phyloP scores from a whole-genome alignment of 2,113 vertebrate species.

The Lonchura striata region DNA sequence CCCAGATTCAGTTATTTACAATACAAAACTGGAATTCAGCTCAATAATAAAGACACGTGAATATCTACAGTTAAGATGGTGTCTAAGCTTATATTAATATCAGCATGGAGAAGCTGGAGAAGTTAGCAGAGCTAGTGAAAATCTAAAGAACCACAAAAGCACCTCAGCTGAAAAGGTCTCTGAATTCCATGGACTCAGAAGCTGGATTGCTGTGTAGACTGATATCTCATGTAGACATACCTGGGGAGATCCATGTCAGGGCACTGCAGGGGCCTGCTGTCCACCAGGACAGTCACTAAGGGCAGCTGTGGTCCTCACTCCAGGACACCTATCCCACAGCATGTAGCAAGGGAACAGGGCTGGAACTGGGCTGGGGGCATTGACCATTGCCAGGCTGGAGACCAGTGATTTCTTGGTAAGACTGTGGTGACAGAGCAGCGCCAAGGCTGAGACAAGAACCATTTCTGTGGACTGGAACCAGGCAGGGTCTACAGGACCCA shows the following conservation, averaged over 20 bases:
- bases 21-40: not conserved
- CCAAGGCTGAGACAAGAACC: not conserved
- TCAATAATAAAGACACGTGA: not conserved
- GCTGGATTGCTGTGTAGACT: not conserved
- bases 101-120: not conserved
- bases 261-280: rapidly evolving
- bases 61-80: not conserved
- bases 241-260: not conserved
- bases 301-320: not conserved
- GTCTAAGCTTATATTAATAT: not conserved
- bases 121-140: not conserved
- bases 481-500: not conserved
- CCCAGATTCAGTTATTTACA: not conserved
- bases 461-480: not conserved
- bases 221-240: not conserved
- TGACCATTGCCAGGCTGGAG: not conserved
- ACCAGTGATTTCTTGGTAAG: not conserved
- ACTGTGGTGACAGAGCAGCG: not conserved
- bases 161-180: not conserved
- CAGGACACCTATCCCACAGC: not conserved
- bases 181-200: not conserved
- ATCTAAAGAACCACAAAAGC: not conserved
- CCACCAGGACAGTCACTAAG: not conserved
- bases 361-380: rapidly evolving
- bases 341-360: not conserved